phyloP scores from a whole-genome alignment of 2,888 invertebrate genomes.

The Tortricodes alternella region DNA sequence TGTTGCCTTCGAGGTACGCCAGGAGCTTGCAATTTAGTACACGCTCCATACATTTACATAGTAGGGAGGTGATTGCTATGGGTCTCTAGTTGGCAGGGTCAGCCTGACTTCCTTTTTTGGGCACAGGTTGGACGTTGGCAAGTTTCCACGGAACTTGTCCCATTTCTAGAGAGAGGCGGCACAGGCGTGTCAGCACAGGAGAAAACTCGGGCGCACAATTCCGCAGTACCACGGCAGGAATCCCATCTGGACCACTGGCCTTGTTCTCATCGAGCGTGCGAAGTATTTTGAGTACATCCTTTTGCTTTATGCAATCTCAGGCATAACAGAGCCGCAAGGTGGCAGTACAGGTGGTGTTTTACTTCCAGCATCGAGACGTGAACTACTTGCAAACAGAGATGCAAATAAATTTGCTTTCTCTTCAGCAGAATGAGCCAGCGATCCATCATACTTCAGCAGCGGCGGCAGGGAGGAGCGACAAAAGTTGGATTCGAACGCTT shows the following conservation, averaged over 20 bases:
- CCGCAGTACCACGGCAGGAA: not conserved
- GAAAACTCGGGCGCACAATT: too few species aligned
- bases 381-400: not conserved
- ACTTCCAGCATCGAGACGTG: not conserved
- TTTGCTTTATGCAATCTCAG: not conserved
- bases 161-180: not conserved
- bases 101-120: not conserved
- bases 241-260: not conserved
- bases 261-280: not conserved
- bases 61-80: too few species aligned
- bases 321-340: not conserved
- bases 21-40: too few species aligned
- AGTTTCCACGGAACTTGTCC: not conserved
- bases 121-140: not conserved
- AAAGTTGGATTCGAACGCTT: not conserved
- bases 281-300: not conserved
- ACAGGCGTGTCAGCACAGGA: not conserved
- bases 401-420: constrained; percentile 11
- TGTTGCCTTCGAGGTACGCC: too few species aligned
- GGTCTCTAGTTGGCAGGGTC: too few species aligned
- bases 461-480: constrained; percentile 1
- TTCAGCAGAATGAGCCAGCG: constrained; percentile 8
- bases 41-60: too few species aligned
- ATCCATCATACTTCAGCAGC: not conserved
- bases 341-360: not conserved